Evolutionary conservation across 2,888 invertebrate genomes (phyloP), one percentile per base, ranked within the genome.

Genomic region (Meghimatium bilineatum): DNA sequence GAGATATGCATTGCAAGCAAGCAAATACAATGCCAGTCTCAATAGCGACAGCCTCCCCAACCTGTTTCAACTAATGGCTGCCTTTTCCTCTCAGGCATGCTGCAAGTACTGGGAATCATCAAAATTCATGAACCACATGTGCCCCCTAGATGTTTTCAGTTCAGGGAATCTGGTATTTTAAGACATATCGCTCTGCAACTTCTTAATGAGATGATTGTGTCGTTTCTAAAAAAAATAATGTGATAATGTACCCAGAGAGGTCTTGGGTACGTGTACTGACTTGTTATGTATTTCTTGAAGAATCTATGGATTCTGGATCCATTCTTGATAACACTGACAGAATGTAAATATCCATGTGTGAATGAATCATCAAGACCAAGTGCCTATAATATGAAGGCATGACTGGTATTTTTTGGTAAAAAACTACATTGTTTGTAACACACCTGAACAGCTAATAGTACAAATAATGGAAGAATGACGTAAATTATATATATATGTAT

Each of bases 141-240:
- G 23, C 36, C 36, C 69, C 36, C 69, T 5, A 56, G 34, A 20
- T 26, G 20, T 69, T 44, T 69, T 69, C 69, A 36, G 34, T 63
- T 69, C 26, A 26, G 38, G 38, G 69, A 69, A 69, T 26, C 69
- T 69, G 26, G 69, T 29, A 69, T 69, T 69, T 69, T 36, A 69
- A 69, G 38, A 36, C 36, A 17, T 69, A 72, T 44, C 44, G 23
- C 23, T 36, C 1, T 3, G 10, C n/a, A 3, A 14, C 38, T 44
- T 44, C 63, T 63, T n/a, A 29, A 63, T 63, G 63, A 29, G 29
- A 8, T 44, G 44, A 12, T 8, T 5, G 5, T 44, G 2, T 63
- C 1, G 3, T 3, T 63, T 66, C 32, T 66, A 3, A 66, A 32
- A 66, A n/a, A 14, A 44, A 12, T n/a, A 14, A 44, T 44, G 44